phyloP scores from a whole-genome alignment of 2,888 invertebrate genomes.

The Lasioglossum calceatum region DNA sequence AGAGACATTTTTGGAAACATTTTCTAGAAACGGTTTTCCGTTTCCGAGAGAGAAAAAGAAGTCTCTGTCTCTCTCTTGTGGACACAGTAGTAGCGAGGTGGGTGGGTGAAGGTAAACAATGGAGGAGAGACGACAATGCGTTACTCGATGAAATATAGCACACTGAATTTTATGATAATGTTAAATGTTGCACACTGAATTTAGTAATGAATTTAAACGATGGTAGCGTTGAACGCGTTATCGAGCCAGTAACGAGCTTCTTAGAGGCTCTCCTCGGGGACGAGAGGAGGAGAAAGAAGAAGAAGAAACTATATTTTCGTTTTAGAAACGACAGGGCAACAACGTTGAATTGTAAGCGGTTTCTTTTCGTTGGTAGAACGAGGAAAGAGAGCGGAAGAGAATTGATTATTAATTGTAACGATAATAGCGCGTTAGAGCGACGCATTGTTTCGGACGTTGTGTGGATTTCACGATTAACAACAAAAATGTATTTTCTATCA shows the following conservation, averaged over 20 bases:
- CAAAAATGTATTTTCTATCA: constrained; percentile 37
- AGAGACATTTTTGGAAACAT: constrained; percentile 37
- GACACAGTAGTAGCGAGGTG: neutral
- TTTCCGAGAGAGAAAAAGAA: neutral
- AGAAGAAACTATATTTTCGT: constrained; percentile 27
- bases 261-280: constrained; percentile 29
- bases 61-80: neutral
- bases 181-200: constrained; percentile 52
- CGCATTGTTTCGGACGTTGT: constrained; percentile 14
- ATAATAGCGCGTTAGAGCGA: neutral
- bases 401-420: neutral
- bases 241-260: constrained; percentile 32
- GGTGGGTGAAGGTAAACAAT: neutral
- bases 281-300: neutral
- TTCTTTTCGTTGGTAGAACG: constrained; percentile 37
- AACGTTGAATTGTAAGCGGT: neutral
- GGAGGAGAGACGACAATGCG: neutral
- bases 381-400: constrained; percentile 9
- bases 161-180: constrained; percentile 57
- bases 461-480: constrained; percentile 13
- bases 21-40: constrained; percentile 27
- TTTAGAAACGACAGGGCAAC: constrained; percentile 4
- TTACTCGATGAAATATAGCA: constrained; percentile 45
- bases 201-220: constrained; percentile 41
- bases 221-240: constrained; percentile 28